These are phyloP conservation scores for Tragopan temminckii DNA, from an alignment of 2,797 vertebrate species.

Conservation along the genomic window DNA sequence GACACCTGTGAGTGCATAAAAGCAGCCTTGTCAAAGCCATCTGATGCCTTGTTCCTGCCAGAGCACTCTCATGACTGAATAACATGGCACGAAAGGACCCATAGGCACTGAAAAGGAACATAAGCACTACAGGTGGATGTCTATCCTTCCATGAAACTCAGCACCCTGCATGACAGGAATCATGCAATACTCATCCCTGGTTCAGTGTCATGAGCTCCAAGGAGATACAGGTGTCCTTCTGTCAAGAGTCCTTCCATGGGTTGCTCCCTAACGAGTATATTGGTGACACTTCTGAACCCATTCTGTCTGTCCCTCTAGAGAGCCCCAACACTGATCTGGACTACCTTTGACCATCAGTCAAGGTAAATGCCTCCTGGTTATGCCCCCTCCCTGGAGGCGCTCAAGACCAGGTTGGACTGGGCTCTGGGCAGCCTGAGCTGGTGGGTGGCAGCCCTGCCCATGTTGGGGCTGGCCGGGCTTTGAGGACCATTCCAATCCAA, in stretches of 20 bases:
- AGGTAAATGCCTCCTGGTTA: not conserved
- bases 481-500: too few species aligned
- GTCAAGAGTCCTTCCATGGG: not conserved
- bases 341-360: not conserved
- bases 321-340: not conserved
- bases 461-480: too few species aligned
- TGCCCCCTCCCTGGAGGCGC: too few species aligned
- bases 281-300: not conserved
- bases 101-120: not conserved
- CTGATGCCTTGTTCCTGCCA: not conserved
- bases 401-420: too few species aligned
- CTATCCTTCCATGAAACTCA: not conserved
- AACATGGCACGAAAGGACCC: not conserved
- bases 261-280: not conserved
- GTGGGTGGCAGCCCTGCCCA: too few species aligned
- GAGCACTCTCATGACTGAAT: not conserved
- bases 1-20: constrained; percentile 32
- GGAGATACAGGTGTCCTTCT: not conserved
- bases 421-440: too few species aligned
- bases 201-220: not conserved
- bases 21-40: not conserved
- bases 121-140: not conserved
- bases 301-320: not conserved
- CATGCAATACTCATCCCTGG: not conserved
- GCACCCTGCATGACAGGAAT: not conserved